Conservation (phyloP, 64 coral and sea anemone genomes). For the Pocillopora verrucosa region DNA sequence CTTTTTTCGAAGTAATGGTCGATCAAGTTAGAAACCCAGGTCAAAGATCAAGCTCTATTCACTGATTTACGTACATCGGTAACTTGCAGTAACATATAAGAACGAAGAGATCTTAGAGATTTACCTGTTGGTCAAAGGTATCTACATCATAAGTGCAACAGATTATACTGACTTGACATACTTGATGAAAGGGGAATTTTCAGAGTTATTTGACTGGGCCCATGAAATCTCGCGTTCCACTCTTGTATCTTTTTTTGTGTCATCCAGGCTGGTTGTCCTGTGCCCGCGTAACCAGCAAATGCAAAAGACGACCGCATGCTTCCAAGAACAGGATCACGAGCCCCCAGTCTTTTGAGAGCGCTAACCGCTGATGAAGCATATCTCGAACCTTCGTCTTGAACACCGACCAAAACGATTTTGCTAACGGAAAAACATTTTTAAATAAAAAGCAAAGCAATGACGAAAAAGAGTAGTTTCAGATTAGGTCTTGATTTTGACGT, state of each 20-base stretch:
- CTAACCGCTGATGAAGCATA: neutral
- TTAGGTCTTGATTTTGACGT: neutral
- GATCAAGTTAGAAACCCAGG: too few relatives aligned
- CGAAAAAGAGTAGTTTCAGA: neutral
- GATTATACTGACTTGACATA: too few relatives aligned
- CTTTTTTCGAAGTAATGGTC: too few relatives aligned
- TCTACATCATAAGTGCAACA: too few relatives aligned
- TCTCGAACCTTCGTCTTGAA: neutral
- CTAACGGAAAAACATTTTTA: neutral
- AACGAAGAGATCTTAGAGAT: too few relatives aligned
- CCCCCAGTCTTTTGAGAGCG: neutral
- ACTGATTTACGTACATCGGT: too few relatives aligned
- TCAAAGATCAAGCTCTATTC: too few relatives aligned
- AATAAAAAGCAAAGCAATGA: neutral
- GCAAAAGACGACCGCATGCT: neutral
- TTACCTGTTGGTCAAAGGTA: too few relatives aligned
- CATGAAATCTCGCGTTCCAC: neutral
- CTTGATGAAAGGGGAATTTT: too few relatives aligned
- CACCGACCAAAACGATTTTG: neutral
- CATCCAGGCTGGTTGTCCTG: neutral
- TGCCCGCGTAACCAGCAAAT: neutral
- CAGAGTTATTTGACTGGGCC: neutral
- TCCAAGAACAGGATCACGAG: neutral
- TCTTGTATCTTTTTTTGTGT: neutral
- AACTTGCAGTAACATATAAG: too few relatives aligned